Percentiles rank a stretch among this genome's conserved stretches.
phyloP scores from a whole-genome alignment of 2,797 vertebrate genomes.

The Myotis planiceps region DNA sequence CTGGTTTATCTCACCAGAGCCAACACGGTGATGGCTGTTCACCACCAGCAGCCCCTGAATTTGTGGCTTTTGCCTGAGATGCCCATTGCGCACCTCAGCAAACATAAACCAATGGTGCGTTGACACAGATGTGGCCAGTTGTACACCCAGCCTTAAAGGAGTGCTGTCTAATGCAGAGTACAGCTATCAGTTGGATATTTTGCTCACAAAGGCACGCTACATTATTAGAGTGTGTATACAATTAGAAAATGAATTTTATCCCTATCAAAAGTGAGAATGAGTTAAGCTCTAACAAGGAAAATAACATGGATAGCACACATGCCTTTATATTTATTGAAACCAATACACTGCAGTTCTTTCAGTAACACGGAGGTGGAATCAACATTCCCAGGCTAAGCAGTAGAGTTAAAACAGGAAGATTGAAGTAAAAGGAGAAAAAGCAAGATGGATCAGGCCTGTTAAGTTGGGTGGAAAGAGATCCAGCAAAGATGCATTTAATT shows the following conservation, averaged over 20 bases:
- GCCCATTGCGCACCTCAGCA: not conserved
- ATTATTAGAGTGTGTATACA: not conserved
- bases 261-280: not conserved
- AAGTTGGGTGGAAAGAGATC: not conserved
- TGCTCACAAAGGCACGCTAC: not conserved
- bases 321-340: conserved; percentile 37
- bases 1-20: not conserved
- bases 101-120: not conserved
- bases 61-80: not conserved
- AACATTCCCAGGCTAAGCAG: conserved; percentile 23
- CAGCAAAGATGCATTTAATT: no score
- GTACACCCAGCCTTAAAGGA: not conserved
- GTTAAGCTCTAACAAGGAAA: not conserved
- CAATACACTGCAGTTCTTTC: not conserved
- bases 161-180: not conserved
- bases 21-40: not conserved
- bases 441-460: conserved; percentile 11
- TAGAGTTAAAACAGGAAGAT: conserved; percentile 33
- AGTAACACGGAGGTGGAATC: conserved; percentile 1
- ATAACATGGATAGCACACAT: not conserved
- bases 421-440: conserved; percentile 42
- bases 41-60: not conserved
- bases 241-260: conserved; percentile 5
- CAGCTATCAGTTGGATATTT: not conserved
- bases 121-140: not conserved